Evolutionary conservation across 1,140 invertebrate genomes (phyloP).

Genomic region (Patella vulgata): DNA sequence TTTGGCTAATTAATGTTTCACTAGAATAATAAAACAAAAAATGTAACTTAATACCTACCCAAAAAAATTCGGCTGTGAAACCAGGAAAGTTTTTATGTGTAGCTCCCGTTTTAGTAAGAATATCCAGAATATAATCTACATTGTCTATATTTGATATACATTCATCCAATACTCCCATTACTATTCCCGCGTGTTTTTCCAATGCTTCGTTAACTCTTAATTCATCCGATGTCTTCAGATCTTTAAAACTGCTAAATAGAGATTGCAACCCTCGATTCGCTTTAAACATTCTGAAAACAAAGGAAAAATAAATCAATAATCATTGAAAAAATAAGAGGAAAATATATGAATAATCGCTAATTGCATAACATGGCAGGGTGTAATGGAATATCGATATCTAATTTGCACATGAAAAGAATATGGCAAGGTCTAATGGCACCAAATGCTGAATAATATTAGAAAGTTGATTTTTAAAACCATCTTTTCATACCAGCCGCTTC

Average conservation of each 20-base stretch:
- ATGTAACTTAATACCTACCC: no score
- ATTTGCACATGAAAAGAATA: no score
- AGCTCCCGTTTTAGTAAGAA: constrained; percentile 43
- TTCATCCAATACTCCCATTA: constrained; percentile 57
- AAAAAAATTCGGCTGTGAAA: constrained; percentile 47
- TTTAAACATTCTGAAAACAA: constrained; percentile 53
- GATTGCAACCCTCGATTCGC: constrained; percentile 34
- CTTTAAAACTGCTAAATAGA: constrained; percentile 47
- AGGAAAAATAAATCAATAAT: constrained; percentile 10
- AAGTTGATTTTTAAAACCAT: no score
- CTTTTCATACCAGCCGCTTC: no score
- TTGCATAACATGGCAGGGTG: no score
- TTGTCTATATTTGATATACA: constrained; percentile 55
- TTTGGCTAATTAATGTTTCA: no score
- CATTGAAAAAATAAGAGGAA: no score
- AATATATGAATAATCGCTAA: no score
- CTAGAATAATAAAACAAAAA: no score
- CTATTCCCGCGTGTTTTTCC: constrained; percentile 52
- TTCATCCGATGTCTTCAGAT: constrained; percentile 47
- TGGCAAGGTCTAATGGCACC: no score
- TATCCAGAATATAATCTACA: constrained; percentile 49
- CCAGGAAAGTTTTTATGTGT: constrained; percentile 42
- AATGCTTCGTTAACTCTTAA: constrained; percentile 52
- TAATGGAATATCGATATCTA: no score
- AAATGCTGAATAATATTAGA: no score